Evolutionary conservation across 2,113 vertebrate species (phyloP).

Genomic region (Epinephelus lanceolatus): DNA sequence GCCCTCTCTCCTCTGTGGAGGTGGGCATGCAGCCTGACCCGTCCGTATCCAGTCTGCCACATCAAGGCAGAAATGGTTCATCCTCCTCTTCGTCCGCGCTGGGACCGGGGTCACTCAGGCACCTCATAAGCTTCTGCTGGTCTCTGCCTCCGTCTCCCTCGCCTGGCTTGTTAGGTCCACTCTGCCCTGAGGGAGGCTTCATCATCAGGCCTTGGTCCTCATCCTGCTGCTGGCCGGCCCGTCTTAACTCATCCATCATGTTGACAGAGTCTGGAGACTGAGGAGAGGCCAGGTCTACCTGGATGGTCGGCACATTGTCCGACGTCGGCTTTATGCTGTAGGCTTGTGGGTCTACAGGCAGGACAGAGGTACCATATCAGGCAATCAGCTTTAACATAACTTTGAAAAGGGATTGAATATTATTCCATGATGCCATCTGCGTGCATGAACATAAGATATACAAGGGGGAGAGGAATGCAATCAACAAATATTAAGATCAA

Average conservation of each 20-base stretch:
- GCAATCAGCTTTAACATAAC: background rate
- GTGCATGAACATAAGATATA: conserved; percentile 32
- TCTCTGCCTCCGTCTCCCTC: conserved; percentile 83
- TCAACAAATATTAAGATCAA: conserved; percentile 24
- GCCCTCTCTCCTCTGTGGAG: conserved; percentile 21
- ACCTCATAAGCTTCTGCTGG: conserved; percentile 91
- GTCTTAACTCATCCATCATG: conserved; percentile 86
- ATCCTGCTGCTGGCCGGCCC: conserved; percentile 55
- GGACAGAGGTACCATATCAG: background rate
- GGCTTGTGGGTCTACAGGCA: conserved; percentile 87
- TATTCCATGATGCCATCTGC: conserved; percentile 6
- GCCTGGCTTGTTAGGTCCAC: conserved; percentile 66
- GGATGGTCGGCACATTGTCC: conserved; percentile 89
- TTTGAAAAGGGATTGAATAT: background rate
- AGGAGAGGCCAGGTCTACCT: conserved; percentile 93
- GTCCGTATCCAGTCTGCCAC: background rate
- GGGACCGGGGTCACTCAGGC: conserved; percentile 96
- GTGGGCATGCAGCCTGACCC: conserved; percentile 8
- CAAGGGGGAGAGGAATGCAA: background rate
- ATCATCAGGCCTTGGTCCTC: conserved; percentile 89
- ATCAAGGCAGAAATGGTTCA: conserved; percentile 90
- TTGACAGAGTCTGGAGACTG: conserved; percentile 91
- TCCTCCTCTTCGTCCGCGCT: conserved; percentile 90
- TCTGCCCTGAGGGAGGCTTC: conserved; percentile 76
- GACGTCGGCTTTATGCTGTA: conserved; percentile 86